Base-by-base conservation (phyloP, 1,140 invertebrate species). In the Melitaea cinxia region DNA sequence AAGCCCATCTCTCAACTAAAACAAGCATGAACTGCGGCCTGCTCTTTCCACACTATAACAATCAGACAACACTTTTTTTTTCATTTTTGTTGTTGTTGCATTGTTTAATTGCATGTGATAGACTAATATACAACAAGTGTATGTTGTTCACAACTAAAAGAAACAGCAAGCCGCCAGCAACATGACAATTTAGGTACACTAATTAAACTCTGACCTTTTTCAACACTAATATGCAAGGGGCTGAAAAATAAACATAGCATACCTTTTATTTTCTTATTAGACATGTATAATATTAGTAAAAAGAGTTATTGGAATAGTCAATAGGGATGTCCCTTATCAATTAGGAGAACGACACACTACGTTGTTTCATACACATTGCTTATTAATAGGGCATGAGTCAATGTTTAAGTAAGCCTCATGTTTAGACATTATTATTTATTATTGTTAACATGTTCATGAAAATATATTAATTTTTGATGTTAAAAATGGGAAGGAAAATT, bases 161-260 rank as follows among this genome's bases (percentile, higher is more conserved):
- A 60, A 85, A 71, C 64, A 39, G 68, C 74, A 80, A 76, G 54
- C 73, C 75, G 63, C 68, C 65, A 77, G 68, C 68, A 72, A 79
- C 65, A 77, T 72, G 62, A 81, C 80, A 76, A 71, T 62, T 56
- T 68, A 66, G 57, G n/a, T 78, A 82, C 73, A 80, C 80, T 78
- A 78, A 80, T 50, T 77, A 70, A 61, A 68, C 65, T 78, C 86
- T 89, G 83, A 88, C 85, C 85, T 89, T 78, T 68, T 54, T 79
- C 78, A 80, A 78, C 75, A 77, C 75, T 82, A 77, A 65, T 75
- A 80, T 55, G 78, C 78, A 84, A 83, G 69, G 60, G 72, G 75
- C 85, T 89, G 88, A 87, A 86, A 84, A 83, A 85, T 60, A 85
- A 84, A 88, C 71, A 73, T 68, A 72, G 45, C 45, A 67, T 70